A percentile compares a stretch with the other conserved stretches of the same genome.
Conservation (phyloP, 64 coral and sea anemone genomes). For the Exaiptasia diaphana region DNA sequence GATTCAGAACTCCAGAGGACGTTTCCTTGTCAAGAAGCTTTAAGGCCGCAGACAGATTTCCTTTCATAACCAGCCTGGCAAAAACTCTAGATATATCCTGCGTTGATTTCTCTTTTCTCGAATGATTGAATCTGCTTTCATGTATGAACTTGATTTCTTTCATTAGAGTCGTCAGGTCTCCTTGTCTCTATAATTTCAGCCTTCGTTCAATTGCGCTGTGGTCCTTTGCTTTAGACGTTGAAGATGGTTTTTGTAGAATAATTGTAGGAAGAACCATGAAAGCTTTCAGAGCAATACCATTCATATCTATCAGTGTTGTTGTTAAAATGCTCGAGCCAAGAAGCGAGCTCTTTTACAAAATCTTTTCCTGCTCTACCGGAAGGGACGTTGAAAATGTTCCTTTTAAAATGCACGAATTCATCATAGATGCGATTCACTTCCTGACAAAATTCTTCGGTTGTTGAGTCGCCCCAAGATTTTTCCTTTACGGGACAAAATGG, state of each 20-base stretch:
- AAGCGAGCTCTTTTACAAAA: not conserved
- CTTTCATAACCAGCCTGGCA: slow-evolving; percentile 67
- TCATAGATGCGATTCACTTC: not conserved
- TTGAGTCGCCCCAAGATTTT: not conserved
- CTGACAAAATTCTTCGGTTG: not conserved
- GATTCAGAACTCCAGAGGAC: slow-evolving; percentile 15
- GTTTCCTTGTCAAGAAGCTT: slow-evolving; percentile 7
- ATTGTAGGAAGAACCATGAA: not conserved
- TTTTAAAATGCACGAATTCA: not conserved
- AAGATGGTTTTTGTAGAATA: slow-evolving; percentile 56
- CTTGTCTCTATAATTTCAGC: not conserved
- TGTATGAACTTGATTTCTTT: no score
- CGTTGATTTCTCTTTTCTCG: slow-evolving; percentile 48
- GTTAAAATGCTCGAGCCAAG: not conserved
- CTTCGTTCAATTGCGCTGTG: not conserved
- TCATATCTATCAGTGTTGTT: not conserved
- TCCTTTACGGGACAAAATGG: no score
- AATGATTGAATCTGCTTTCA: slow-evolving; percentile 52
- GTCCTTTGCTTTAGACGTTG: slow-evolving; percentile 60
- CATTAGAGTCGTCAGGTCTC: slow-evolving; percentile 42
- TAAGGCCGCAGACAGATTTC: slow-evolving; percentile 31
- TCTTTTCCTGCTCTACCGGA: not conserved
- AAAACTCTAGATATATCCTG: slow-evolving; percentile 58
- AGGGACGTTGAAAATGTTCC: not conserved
- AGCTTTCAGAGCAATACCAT: not conserved